phyloP scores from a whole-genome alignment of 2,797 vertebrate genomes.

The Ficedula albicollis region DNA sequence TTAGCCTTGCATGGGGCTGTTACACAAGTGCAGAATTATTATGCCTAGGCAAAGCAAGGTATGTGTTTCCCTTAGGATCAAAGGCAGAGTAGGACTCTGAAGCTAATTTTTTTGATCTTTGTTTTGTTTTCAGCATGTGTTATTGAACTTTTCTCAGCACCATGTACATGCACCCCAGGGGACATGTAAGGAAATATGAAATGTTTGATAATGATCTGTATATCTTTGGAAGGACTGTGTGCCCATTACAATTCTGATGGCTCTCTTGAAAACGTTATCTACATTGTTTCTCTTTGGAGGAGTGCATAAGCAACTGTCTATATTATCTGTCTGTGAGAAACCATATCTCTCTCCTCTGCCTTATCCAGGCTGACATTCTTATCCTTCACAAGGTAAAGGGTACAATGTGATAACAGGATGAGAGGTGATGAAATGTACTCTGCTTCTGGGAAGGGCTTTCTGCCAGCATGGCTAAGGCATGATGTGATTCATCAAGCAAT shows the following conservation, averaged over 20 bases:
- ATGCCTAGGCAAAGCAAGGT: neutral
- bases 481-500: constrained; percentile 18
- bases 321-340: neutral
- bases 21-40: neutral
- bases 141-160: neutral
- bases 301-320: neutral
- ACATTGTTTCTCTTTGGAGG: neutral
- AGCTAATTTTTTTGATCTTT: neutral
- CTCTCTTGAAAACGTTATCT: neutral
- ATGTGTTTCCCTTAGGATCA: neutral
- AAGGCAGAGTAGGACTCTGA: neutral
- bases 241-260: neutral
- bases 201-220: neutral
- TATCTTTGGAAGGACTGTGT: neutral
- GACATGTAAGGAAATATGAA: neutral
- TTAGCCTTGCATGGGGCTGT: neutral
- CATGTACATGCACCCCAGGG: neutral
- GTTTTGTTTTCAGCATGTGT: neutral
- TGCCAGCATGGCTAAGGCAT: neutral
- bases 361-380: neutral
- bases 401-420: neutral
- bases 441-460: neutral
- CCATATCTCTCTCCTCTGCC: neutral
- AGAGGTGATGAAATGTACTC: neutral
- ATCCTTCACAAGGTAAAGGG: neutral